phyloP scores from a whole-genome alignment of 2,888 invertebrate species.

The Antitype chi region DNA sequence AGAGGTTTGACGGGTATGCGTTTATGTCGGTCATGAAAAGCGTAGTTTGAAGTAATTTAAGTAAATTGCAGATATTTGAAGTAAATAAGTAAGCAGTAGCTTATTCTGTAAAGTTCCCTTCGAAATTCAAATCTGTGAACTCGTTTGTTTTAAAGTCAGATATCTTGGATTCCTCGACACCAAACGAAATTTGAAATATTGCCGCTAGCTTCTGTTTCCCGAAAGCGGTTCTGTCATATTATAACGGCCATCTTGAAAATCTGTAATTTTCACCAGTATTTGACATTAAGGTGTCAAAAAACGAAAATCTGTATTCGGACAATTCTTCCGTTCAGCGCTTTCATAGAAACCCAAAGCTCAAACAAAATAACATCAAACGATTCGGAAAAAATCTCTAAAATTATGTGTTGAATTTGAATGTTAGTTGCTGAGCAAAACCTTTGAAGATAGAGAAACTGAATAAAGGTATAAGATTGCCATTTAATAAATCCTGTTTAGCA shows the following conservation, averaged over 20 bases:
- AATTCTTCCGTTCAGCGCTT: no score
- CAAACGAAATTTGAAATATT: background rate
- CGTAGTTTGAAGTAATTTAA: constrained; percentile 1
- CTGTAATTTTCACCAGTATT: no score
- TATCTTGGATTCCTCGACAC: background rate
- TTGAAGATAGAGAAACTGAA: constrained; percentile 3
- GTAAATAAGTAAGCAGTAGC: background rate
- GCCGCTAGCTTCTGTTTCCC: no score
- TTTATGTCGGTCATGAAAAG: constrained; percentile 14
- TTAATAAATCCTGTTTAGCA: constrained; percentile 42
- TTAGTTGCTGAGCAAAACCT: background rate
- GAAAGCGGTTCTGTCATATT: no score
- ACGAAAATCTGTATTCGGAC: no score
- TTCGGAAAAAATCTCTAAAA: background rate
- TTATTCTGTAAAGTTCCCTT: background rate
- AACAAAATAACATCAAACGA: background rate
- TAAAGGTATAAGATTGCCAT: constrained; percentile 27
- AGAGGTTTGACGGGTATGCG: constrained; percentile 9
- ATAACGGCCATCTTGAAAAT: no score
- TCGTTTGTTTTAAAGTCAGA: constrained; percentile 12
- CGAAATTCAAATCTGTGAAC: background rate
- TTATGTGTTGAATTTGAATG: background rate
- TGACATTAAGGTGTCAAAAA: no score
- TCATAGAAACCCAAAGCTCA: no score
- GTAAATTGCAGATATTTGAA: constrained; percentile 6